Evolutionary conservation across 2,888 invertebrate species (phyloP).

Genomic region (Protula sp.): DNA sequence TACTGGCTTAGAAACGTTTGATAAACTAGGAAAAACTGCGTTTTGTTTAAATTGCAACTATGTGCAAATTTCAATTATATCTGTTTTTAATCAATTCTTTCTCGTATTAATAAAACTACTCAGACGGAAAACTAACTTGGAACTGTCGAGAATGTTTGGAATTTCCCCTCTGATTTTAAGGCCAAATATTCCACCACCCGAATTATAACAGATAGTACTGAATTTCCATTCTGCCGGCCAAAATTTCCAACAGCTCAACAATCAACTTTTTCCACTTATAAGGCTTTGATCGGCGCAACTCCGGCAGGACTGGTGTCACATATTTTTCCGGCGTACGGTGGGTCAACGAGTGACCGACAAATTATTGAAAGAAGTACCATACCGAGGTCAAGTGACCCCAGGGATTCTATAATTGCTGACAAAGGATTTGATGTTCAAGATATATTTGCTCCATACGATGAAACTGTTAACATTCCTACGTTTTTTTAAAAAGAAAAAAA

Average conservation of each 20-base stretch:
- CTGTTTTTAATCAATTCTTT: neutral
- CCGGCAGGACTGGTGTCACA: neutral
- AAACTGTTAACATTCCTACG: too few relatives aligned
- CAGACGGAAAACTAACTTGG: neutral
- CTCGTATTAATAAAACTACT: neutral
- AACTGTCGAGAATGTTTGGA: too few relatives aligned
- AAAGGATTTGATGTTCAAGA: too few relatives aligned
- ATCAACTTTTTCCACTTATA: neutral
- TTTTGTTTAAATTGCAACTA: neutral
- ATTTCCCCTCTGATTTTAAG: slow-evolving; percentile 1
- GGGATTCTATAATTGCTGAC: too few relatives aligned
- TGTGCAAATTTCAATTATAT: neutral
- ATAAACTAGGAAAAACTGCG: neutral
- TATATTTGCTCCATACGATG: too few relatives aligned
- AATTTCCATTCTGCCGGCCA: neutral
- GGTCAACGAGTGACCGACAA: slow-evolving; percentile 3
- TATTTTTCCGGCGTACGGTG: slow-evolving; percentile 1
- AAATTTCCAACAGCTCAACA: neutral
- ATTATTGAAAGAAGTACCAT: neutral
- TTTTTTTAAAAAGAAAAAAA: too few relatives aligned
- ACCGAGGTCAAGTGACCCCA: neutral
- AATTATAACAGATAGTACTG: neutral
- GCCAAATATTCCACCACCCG: neutral
- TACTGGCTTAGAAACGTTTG: neutral
- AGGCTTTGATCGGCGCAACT: neutral